Percentiles rank a stretch among this genome's conserved stretches.
These are phyloP conservation scores for Nematolebias whitei DNA, from an alignment of 2,113 vertebrate genomes.

Conservation along the genomic window DNA sequence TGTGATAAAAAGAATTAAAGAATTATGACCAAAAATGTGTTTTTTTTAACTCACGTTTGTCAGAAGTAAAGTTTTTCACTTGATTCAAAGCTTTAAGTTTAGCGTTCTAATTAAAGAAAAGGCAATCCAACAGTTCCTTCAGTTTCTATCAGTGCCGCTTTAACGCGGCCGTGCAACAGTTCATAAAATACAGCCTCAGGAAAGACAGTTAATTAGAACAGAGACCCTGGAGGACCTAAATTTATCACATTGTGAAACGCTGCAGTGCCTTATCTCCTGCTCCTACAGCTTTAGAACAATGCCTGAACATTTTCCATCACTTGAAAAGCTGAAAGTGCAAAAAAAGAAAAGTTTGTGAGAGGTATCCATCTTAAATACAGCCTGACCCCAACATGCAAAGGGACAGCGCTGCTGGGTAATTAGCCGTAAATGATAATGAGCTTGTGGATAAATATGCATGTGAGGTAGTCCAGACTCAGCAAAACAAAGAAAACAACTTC, in stretches of 20 bases:
- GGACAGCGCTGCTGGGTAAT: neutral
- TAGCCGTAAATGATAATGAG: neutral
- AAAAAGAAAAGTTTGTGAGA: neutral
- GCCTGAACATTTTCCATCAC: neutral
- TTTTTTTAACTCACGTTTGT: neutral
- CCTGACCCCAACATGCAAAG: neutral
- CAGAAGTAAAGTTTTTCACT: neutral
- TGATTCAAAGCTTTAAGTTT: neutral
- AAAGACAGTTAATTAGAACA: slow-evolving; percentile 31
- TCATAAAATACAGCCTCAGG: slow-evolving; percentile 20
- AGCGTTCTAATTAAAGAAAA: slow-evolving; percentile 8
- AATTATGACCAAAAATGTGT: too few relatives aligned
- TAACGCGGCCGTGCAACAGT: slow-evolving; percentile 2
- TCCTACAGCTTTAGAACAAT: slow-evolving; percentile 19
- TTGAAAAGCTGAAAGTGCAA: slow-evolving; percentile 4
- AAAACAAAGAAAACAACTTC: neutral
- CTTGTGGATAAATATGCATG: neutral
- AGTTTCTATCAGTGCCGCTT: slow-evolving; percentile 11
- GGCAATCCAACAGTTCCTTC: slow-evolving; percentile 6
- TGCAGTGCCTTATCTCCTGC: slow-evolving; percentile 14
- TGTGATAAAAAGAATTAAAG: neutral
- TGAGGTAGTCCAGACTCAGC: neutral
- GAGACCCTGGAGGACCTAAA: slow-evolving; percentile 14
- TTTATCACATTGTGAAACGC: slow-evolving; percentile 18
- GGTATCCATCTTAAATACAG: neutral